These are phyloP conservation scores for Tachystola acroxantha DNA, from an alignment of 2,888 invertebrate species.

Conservation along the genomic window DNA sequence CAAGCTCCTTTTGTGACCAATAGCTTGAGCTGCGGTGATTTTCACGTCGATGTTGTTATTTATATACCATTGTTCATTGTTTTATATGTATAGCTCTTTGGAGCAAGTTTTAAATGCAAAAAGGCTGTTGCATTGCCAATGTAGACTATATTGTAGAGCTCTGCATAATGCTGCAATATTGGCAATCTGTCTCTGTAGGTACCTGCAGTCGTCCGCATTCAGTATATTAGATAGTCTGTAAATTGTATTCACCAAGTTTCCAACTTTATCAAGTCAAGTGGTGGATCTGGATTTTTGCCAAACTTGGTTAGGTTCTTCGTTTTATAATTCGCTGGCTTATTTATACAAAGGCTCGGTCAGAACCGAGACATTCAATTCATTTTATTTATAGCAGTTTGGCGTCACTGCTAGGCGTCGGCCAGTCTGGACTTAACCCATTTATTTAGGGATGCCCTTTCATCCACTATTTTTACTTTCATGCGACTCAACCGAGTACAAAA, in stretches of 20 bases:
- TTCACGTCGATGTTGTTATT: slow-evolving; percentile 21
- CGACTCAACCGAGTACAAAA: no score
- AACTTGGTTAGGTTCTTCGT: slow-evolving; percentile 25
- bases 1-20: slow-evolving; percentile 21
- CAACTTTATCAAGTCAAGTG: slow-evolving; percentile 4
- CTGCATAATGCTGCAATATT: no score
- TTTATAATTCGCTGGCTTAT: slow-evolving; percentile 30
- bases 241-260: slow-evolving; percentile 3
- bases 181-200: background rate
- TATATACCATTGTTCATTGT: slow-evolving; percentile 20
- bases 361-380: slow-evolving; percentile 22
- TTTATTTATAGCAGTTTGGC: slow-evolving; percentile 41
- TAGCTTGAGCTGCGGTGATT: slow-evolving; percentile 6
- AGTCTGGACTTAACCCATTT: slow-evolving; percentile 53
- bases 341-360: slow-evolving; percentile 36
- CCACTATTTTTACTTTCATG: background rate
- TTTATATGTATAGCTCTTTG: slow-evolving; percentile 14
- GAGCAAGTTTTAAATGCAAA: background rate
- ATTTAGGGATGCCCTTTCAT: slow-evolving; percentile 34
- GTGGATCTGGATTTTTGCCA: slow-evolving; percentile 33
- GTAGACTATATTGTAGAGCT: no score
- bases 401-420: slow-evolving; percentile 43
- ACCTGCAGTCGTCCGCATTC: slow-evolving; percentile 1
- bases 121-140: background rate
- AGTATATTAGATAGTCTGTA: background rate